Percentiles rank a stretch among this genome's conserved stretches.
Conservation (phyloP, 2,888 invertebrate species). For the Folsomia candida region DNA sequence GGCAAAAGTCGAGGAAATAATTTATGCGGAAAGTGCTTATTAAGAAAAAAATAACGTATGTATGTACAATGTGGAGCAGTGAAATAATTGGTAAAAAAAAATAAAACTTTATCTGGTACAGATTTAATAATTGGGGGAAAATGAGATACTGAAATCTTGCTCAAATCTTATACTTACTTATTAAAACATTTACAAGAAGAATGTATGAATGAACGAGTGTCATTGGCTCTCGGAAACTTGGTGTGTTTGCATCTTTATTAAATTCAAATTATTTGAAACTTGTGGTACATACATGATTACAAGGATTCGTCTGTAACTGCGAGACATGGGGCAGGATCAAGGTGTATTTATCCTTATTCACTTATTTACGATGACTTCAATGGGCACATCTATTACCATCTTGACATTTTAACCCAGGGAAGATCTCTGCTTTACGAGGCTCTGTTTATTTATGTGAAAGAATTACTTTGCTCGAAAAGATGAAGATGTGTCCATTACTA, state of each 20-base stretch:
- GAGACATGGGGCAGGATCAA: slow-evolving; percentile 17
- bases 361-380: slow-evolving; percentile 36
- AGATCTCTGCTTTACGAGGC: slow-evolving; percentile 25
- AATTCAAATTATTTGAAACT: not conserved
- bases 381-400: slow-evolving; percentile 31
- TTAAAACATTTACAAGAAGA: not conserved
- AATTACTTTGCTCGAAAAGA: not conserved
- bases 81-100: not conserved
- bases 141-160: too few species aligned
- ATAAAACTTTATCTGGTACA: too few species aligned
- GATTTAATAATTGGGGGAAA: too few species aligned
- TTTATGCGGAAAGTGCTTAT: slow-evolving; percentile 6
- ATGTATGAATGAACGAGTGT: not conserved
- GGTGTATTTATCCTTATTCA: slow-evolving; percentile 29
- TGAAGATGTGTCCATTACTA: slow-evolving; percentile 29
- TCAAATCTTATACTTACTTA: too few species aligned
- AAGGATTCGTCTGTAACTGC: too few species aligned
- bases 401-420: slow-evolving; percentile 31
- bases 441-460: slow-evolving; percentile 25
- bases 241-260: not conserved
- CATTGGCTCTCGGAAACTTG: not conserved
- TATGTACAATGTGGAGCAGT: too few species aligned
- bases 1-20: slow-evolving; percentile 2
- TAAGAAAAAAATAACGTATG: not conserved
- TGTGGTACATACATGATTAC: too few species aligned